Percentiles rank a stretch among this genome's conserved stretches.
phyloP scores from a whole-genome alignment of 2,113 vertebrate species.

The Amphilophus citrinellus region DNA sequence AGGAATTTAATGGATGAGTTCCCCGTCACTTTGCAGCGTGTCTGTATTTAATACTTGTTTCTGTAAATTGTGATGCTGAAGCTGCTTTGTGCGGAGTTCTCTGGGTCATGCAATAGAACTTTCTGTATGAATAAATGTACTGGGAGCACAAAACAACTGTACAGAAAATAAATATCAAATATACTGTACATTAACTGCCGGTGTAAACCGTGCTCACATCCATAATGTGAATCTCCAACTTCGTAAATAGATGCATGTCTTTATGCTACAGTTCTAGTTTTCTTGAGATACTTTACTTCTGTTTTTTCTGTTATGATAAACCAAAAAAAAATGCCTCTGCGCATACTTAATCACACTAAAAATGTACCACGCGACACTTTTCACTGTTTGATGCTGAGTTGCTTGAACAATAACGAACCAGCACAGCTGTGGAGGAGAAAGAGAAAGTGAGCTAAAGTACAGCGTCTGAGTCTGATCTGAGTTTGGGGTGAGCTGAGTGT shows the following conservation, averaged over 20 bases:
- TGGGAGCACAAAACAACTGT: neutral
- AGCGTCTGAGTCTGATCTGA: slow-evolving; percentile 27
- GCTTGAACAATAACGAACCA: slow-evolving; percentile 3
- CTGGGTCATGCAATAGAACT: neutral
- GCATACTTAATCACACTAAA: neutral
- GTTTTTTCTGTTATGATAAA: neutral
- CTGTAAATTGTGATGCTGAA: neutral
- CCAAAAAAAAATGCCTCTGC: neutral
- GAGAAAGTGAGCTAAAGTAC: slow-evolving; percentile 2
- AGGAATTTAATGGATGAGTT: neutral
- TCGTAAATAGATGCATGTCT: rapidly evolving
- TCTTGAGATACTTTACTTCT: neutral
- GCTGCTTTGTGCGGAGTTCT: neutral
- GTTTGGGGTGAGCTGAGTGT: slow-evolving; percentile 41
- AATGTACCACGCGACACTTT: neutral
- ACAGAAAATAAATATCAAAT: neutral
- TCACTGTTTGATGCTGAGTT: neutral
- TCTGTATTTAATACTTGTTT: neutral
- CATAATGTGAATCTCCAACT: neutral
- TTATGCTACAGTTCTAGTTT: neutral
- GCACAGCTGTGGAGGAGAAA: slow-evolving; percentile 14
- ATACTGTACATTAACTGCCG: neutral
- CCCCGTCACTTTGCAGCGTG: neutral
- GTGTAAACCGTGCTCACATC: neutral
- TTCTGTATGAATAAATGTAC: neutral